A percentile compares a stretch with the other conserved stretches of the same genome.
These are phyloP conservation scores for Tetranychus cinnabarinus DNA, from an alignment of 1,140 invertebrate species.

Conservation along the genomic window DNA sequence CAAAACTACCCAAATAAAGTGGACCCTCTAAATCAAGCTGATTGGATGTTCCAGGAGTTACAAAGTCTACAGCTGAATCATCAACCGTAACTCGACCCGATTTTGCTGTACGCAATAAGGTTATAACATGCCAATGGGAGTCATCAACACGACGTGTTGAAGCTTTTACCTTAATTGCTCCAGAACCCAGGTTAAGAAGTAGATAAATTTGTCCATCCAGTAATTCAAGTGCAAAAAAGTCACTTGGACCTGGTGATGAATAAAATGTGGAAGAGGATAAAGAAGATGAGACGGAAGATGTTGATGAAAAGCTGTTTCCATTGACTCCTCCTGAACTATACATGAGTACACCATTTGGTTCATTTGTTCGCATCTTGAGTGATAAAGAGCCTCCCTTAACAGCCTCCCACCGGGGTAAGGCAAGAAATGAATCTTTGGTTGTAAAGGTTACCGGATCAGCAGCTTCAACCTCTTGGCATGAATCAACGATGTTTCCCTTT, in stretches of 20 bases:
- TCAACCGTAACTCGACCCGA: constrained; percentile 74
- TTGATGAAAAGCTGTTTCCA: neutral
- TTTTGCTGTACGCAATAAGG: constrained; percentile 45
- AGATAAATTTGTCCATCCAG: constrained; percentile 76
- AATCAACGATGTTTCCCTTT: constrained; percentile 61
- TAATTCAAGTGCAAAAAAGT: constrained; percentile 79
- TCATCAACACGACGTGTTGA: constrained; percentile 62
- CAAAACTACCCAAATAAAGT: constrained; percentile 66
- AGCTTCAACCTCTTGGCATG: constrained; percentile 54
- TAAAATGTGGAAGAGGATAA: no score
- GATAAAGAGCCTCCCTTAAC: constrained; percentile 61
- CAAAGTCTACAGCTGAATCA: constrained; percentile 63
- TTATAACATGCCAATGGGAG: constrained; percentile 69
- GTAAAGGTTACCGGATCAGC: constrained; percentile 75
- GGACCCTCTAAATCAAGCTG: constrained; percentile 67
- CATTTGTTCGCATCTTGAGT: constrained; percentile 79
- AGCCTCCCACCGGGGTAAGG: constrained; percentile 63
- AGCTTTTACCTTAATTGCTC: constrained; percentile 53
- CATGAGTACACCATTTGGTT: constrained; percentile 73
- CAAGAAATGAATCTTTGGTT: constrained; percentile 63
- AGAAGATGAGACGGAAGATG: no score
- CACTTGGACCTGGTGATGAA: constrained; percentile 17
- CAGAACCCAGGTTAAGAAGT: constrained; percentile 73
- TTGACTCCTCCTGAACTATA: constrained; percentile 51
- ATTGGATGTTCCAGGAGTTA: constrained; percentile 54